These are phyloP conservation scores for Hippocampus guttulatus DNA, from an alignment of 2,113 vertebrate species.

Conservation along the genomic window DNA sequence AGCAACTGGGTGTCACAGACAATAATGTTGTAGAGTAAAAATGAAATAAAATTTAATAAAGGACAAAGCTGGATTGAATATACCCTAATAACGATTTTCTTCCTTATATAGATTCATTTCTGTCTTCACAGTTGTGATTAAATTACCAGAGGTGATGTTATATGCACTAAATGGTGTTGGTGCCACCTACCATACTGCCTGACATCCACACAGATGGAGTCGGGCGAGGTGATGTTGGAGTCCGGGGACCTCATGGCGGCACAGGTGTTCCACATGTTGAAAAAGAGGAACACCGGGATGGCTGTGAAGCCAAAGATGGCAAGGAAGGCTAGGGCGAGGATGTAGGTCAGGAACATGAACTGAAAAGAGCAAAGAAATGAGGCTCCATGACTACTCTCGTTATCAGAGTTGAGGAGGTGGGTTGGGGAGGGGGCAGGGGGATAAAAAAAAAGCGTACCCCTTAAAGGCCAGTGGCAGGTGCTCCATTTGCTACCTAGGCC, in stretches of 20 bases:
- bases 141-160: neutral
- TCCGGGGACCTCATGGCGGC: conserved; percentile 86
- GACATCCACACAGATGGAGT: conserved; percentile 95
- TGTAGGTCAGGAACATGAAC: conserved; percentile 97
- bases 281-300: conserved; percentile 95
- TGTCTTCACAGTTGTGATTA: neutral
- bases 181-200: conserved; percentile 87
- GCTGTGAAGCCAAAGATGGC: conserved; percentile 94
- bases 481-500: too few species aligned
- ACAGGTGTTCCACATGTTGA: conserved; percentile 95
- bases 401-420: neutral
- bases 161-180: neutral
- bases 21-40: neutral
- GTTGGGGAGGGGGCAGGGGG: too few species aligned
- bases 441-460: too few species aligned
- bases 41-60: too few species aligned
- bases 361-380: conserved; percentile 44
- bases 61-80: too few species aligned
- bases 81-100: too few species aligned
- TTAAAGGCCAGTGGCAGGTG: too few species aligned
- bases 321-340: conserved; percentile 89
- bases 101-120: neutral
- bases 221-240: conserved; percentile 83
- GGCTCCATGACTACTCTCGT: neutral
- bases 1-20: neutral